Evolutionary conservation across 2,888 invertebrate species (phyloP).

Genomic region (Apodemia duryi): DNA sequence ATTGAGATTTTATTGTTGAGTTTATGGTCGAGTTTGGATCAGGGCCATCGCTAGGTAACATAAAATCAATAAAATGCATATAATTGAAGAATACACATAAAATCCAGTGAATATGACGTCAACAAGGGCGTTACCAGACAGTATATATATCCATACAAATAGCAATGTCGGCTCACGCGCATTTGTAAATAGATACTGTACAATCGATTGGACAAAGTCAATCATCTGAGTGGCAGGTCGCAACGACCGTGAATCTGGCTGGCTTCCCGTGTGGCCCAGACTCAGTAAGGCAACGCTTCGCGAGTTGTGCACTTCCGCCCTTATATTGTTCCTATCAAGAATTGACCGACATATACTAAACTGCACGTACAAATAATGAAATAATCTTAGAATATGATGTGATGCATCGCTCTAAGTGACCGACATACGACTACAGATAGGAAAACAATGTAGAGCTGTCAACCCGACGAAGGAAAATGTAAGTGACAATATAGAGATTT

Average conservation of each 20-base stretch:
- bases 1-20: too few relatives aligned
- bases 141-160: conserved; percentile 42
- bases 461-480: conserved; percentile 69
- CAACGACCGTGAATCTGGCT: conserved; percentile 71
- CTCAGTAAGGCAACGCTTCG: conserved; percentile 46
- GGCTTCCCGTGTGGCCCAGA: conserved; percentile 47
- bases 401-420: conserved; percentile 46
- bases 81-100: background rate
- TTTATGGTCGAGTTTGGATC: too few relatives aligned
- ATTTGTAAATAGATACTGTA: conserved; percentile 56
- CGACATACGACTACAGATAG: conserved; percentile 41
- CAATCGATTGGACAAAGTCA: conserved; percentile 72
- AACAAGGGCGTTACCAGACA: conserved; percentile 50
- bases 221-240: conserved; percentile 68
- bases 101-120: conserved; percentile 34
- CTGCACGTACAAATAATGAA: conserved; percentile 34
- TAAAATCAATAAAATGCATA: background rate
- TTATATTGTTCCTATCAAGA: conserved; percentile 25
- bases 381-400: conserved; percentile 33
- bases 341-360: conserved; percentile 25
- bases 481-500: conserved; percentile 42
- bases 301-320: conserved; percentile 64
- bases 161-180: conserved; percentile 45
- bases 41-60: background rate
- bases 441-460: conserved; percentile 70